phyloP scores from a whole-genome alignment of 1,140 invertebrate species.

The Antheraea mylitta region DNA sequence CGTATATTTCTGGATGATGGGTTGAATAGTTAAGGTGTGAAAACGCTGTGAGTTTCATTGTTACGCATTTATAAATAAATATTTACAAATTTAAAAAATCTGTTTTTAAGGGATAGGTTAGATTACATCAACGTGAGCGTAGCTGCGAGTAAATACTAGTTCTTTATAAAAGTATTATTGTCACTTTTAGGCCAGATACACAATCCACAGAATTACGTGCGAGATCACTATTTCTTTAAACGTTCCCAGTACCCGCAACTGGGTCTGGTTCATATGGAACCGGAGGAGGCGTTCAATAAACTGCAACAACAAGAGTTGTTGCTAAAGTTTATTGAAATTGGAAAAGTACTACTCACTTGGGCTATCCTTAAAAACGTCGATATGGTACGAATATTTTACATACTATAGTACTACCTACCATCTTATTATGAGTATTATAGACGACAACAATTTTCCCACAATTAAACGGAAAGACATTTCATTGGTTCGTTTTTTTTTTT shows the following conservation, averaged over 20 bases:
- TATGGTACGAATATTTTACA: slow-evolving; percentile 81
- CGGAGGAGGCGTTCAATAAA: slow-evolving; percentile 93
- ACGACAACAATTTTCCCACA: too few species aligned
- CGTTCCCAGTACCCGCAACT: slow-evolving; percentile 98
- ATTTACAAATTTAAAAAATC: too few species aligned
- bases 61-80: too few species aligned
- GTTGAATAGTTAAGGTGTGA: too few species aligned
- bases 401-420: background rate
- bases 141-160: background rate
- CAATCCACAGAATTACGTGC: slow-evolving; percentile 95
- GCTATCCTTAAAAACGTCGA: slow-evolving; percentile 94
- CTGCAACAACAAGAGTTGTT: slow-evolving; percentile 95
- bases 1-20: too few species aligned
- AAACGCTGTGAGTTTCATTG: too few species aligned
- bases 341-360: slow-evolving; percentile 95
- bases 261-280: slow-evolving; percentile 95
- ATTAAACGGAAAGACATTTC: too few species aligned
- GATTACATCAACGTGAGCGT: too few species aligned
- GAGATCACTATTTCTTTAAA: slow-evolving; percentile 99
- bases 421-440: too few species aligned
- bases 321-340: slow-evolving; percentile 98
- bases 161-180: background rate
- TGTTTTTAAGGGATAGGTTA: too few species aligned
- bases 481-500: too few species aligned
- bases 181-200: slow-evolving; percentile 91